Conservation (phyloP, 2,797 vertebrate genomes). For the Xiphorhynchus erythropygius region DNA sequence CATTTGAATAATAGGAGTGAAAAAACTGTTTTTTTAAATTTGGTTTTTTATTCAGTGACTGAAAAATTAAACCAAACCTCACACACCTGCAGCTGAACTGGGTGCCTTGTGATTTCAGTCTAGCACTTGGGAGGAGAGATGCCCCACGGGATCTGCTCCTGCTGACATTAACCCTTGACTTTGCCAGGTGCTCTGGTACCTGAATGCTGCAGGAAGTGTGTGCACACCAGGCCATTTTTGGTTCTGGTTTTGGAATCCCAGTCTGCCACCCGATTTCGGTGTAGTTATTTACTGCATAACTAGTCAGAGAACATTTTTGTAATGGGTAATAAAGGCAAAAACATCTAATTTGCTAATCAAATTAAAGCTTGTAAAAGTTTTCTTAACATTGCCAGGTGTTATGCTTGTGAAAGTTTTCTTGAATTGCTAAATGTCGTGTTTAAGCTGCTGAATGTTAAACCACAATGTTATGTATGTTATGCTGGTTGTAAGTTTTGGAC, state of each 20-base stretch:
- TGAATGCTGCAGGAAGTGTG: not conserved
- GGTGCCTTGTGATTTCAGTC: not conserved
- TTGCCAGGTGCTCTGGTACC: not conserved
- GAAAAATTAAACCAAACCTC: not conserved
- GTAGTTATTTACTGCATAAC: not conserved
- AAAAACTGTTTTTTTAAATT: not conserved
- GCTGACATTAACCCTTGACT: not conserved
- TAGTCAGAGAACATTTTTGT: not conserved
- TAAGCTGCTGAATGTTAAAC: too few relatives aligned
- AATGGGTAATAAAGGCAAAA: too few relatives aligned
- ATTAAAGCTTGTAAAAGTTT: too few relatives aligned
- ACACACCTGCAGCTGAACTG: not conserved
- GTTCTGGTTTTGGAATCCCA: not conserved
- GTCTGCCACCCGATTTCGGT: not conserved
- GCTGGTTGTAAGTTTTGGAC: too few relatives aligned
- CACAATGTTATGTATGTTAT: too few relatives aligned
- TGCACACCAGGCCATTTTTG: not conserved
- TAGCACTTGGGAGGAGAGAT: not conserved
- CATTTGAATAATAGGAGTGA: not conserved
- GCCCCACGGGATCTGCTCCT: not conserved
- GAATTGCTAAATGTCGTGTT: too few relatives aligned
- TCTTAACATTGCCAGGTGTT: too few relatives aligned
- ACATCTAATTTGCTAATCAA: too few relatives aligned
- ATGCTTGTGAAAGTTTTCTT: too few relatives aligned
- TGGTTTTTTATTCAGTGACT: not conserved